These are phyloP conservation scores for Sipha maydis DNA, from an alignment of 2,888 invertebrate species.

Conservation along the genomic window DNA sequence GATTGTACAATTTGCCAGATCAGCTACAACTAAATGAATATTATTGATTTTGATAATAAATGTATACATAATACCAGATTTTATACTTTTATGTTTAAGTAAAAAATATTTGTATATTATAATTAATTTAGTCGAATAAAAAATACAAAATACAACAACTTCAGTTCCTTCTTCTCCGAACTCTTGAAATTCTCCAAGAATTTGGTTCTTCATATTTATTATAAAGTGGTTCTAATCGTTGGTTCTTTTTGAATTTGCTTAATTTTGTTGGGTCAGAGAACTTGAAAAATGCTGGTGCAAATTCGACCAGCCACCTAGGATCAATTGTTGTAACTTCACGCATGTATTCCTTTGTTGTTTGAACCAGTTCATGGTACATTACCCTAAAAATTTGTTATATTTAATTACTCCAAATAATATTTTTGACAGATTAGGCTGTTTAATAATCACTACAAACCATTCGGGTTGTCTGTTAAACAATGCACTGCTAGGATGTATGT, in stretches of 20 bases:
- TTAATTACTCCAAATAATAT: neutral
- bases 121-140: neutral
- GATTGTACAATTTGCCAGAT: constrained; percentile 86
- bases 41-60: neutral
- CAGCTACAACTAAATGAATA: constrained; percentile 70
- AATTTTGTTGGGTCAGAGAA: constrained; percentile 98
- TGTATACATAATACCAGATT: neutral
- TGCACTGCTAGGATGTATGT: constrained; percentile 98
- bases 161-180: constrained; percentile 87
- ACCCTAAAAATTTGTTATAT: constrained; percentile 74
- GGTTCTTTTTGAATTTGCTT: constrained; percentile 98
- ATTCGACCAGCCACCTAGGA: constrained; percentile 98
- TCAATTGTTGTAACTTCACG: constrained; percentile 96
- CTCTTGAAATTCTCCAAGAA: constrained; percentile 97
- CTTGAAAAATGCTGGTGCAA: constrained; percentile 98
- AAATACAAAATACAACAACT: constrained; percentile 4
- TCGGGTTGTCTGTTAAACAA: constrained; percentile 98
- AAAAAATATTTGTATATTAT: constrained; percentile 4
- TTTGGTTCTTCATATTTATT: constrained; percentile 99
- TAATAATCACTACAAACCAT: constrained; percentile 74
- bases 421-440: neutral
- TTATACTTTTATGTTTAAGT: neutral
- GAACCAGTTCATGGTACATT: constrained; percentile 97
- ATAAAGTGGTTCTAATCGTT: constrained; percentile 95
- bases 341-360: constrained; percentile 99